Percentiles rank a stretch among this genome's conserved stretches.
Evolutionary conservation across 2,113 vertebrate species (phyloP).

Genomic region (Mus pahari): DNA sequence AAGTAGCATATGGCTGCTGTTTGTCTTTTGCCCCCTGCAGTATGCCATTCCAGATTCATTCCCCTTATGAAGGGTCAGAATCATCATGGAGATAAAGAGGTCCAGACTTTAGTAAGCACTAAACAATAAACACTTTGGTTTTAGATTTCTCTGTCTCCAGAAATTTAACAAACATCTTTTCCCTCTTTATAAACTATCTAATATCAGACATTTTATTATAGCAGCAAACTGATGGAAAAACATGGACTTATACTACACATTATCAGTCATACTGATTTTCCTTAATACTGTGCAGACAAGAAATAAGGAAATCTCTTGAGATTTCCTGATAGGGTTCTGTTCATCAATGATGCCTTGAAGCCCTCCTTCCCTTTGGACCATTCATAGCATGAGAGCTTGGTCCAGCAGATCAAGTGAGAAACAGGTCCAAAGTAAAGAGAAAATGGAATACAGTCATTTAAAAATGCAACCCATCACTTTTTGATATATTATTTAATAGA

Average conservation of each 20-base stretch:
- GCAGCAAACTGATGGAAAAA: not conserved
- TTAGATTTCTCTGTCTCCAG: not conserved
- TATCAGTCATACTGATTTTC: not conserved
- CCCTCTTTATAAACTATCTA: not conserved
- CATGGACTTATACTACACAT: not conserved
- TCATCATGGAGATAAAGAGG: not conserved
- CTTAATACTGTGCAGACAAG: not conserved
- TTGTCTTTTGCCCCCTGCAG: not conserved
- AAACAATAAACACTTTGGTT: not conserved
- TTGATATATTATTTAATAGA: accelerated
- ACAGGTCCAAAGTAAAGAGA: not conserved
- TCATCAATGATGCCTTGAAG: not conserved
- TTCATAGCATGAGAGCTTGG: accelerated
- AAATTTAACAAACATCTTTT: not conserved
- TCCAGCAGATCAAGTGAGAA: not conserved
- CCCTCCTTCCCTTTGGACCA: not conserved
- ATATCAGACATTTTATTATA: not conserved
- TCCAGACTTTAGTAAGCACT: not conserved
- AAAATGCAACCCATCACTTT: too few relatives aligned
- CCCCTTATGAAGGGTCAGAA: not conserved
- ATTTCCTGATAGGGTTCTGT: not conserved
- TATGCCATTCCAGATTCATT: not conserved
- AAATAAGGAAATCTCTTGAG: not conserved
- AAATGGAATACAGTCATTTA: not conserved
- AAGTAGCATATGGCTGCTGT: not conserved